Evolutionary conservation across 37 sponge, comb jelly and placozoan species (phyloP).

Genomic region (Lycopodina hypogea): DNA sequence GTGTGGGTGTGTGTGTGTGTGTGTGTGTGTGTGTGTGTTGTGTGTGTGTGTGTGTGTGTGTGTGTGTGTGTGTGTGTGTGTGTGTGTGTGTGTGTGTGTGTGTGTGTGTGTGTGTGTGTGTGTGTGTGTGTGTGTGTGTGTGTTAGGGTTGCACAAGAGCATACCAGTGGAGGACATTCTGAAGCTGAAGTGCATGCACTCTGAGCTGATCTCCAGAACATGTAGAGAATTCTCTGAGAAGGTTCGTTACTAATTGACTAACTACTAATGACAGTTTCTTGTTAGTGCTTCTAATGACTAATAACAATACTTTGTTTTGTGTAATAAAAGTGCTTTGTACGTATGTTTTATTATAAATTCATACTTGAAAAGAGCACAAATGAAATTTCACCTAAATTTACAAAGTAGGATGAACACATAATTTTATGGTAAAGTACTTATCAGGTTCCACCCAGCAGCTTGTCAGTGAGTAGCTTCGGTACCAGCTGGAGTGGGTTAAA

Average conservation of each 20-base stretch:
- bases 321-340: no score
- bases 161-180: constrained; percentile 14
- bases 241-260: constrained; percentile 1
- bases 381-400: no score
- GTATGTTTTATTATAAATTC: no score
- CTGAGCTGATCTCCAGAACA: not conserved
- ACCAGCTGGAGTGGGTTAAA: no score
- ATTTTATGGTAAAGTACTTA: no score
- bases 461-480: no score
- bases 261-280: no score
- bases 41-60: constrained; percentile 15
- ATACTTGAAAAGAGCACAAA: no score
- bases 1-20: constrained; percentile 22
- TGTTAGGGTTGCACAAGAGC: constrained; percentile 26
- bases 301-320: no score
- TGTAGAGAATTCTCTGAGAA: constrained; percentile 18
- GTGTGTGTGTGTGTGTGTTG: constrained; percentile 20
- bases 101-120: constrained; percentile 19
- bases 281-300: no score
- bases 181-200: constrained; percentile 8
- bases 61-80: constrained; percentile 17
- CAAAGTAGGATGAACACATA: no score
- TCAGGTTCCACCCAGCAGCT: no score
- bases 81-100: constrained; percentile 16
- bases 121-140: constrained; percentile 20